phyloP scores from a whole-genome alignment of 2,888 invertebrate genomes.

The Euproctis similis region DNA sequence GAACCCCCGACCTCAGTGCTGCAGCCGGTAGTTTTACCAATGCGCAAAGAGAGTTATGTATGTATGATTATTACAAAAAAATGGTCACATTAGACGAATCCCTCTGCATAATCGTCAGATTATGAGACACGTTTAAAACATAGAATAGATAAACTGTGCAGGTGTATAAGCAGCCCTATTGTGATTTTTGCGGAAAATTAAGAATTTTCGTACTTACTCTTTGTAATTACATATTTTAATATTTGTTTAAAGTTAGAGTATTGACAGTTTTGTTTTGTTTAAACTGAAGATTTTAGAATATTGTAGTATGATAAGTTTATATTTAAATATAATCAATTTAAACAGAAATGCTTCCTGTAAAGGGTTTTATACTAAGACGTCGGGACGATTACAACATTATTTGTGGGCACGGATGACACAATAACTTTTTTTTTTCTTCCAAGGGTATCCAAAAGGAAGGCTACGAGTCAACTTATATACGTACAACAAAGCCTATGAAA shows the following conservation, averaged over 20 bases:
- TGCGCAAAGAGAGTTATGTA: too few relatives aligned
- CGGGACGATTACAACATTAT: slow-evolving; percentile 2
- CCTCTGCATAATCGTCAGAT: too few relatives aligned
- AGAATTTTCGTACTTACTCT: slow-evolving; percentile 2
- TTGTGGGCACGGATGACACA: background rate
- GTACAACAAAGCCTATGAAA: background rate
- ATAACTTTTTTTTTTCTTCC: background rate
- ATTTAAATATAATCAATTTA: slow-evolving; percentile 2
- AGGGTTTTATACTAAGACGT: background rate
- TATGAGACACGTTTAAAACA: too few relatives aligned
- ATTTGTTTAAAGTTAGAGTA: slow-evolving; percentile 2
- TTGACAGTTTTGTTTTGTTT: slow-evolving; percentile 3
- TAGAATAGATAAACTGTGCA: too few relatives aligned
- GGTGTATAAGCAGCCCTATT: slow-evolving; percentile 1
- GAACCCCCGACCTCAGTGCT: too few relatives aligned
- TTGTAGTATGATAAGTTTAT: slow-evolving; percentile 2
- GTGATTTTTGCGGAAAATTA: slow-evolving; percentile 3
- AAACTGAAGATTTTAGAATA: slow-evolving; percentile 5
- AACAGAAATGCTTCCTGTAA: slow-evolving; percentile 2
- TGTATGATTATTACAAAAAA: too few relatives aligned
- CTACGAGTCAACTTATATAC: background rate
- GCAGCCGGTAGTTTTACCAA: too few relatives aligned
- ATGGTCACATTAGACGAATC: too few relatives aligned
- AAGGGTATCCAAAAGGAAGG: background rate
- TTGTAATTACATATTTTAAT: slow-evolving; percentile 1